These are phyloP conservation scores for Caenorhabditis panamensis DNA, from an alignment of 2,888 invertebrate genomes.

Conservation along the genomic window DNA sequence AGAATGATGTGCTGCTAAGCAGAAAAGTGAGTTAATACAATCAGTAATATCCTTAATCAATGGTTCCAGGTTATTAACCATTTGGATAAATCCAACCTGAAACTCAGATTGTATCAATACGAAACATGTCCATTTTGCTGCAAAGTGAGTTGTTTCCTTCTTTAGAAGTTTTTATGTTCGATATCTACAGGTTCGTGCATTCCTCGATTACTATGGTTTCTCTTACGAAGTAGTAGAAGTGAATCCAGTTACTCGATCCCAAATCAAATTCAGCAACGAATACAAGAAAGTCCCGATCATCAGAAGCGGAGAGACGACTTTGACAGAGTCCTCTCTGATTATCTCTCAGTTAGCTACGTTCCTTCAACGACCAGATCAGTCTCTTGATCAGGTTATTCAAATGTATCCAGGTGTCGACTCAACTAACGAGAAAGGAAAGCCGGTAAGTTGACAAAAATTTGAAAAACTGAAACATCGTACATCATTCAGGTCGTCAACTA, in stretches of 20 bases:
- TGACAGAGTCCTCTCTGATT: conserved; percentile 95
- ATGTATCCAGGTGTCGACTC: conserved; percentile 87
- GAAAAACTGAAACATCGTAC: background rate
- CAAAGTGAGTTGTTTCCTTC: conserved; percentile 66
- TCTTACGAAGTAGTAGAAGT: conserved; percentile 97
- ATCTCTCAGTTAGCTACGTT: conserved; percentile 90
- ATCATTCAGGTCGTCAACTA: conserved; percentile 54
- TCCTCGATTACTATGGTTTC: conserved; percentile 92
- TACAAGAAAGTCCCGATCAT: conserved; percentile 88
- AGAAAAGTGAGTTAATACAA: conserved; percentile 55
- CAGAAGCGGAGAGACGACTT: conserved; percentile 84
- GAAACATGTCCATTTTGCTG: conserved; percentile 87
- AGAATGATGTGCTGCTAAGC: conserved; percentile 66
- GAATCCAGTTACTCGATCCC: conserved; percentile 92
- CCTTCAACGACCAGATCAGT: conserved; percentile 83
- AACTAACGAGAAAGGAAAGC: conserved; percentile 82
- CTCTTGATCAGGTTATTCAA: conserved; percentile 86
- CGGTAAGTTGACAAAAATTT: conserved; percentile 15
- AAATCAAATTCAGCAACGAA: conserved; percentile 90
- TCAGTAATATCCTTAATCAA: background rate
- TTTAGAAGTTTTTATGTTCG: background rate
- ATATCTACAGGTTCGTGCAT: conserved; percentile 85
- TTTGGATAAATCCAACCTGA: conserved; percentile 83
- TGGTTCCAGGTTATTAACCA: conserved; percentile 73
- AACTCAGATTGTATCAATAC: conserved; percentile 94